Conservation (phyloP, 2,113 vertebrate genomes). For the Ovis canadensis region DNA sequence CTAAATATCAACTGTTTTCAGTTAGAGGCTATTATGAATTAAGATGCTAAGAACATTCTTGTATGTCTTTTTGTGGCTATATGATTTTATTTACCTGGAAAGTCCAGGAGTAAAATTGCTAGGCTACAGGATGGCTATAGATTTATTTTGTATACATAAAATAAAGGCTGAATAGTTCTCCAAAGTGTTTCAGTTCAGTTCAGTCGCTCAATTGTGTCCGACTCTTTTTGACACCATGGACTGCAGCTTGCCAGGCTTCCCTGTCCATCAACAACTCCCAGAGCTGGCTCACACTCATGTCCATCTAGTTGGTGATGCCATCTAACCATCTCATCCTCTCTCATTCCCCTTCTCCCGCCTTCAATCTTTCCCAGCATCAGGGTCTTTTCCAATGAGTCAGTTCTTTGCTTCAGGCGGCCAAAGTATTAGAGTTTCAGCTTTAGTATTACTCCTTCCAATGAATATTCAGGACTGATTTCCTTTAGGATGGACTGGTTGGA, state of each 20-base stretch:
- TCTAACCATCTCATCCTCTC: not conserved
- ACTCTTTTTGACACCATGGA: not conserved
- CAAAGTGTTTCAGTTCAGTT: not conserved
- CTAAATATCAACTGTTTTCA: not conserved
- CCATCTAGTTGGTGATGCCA: not conserved
- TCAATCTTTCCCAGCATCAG: not conserved
- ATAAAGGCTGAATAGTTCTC: not conserved
- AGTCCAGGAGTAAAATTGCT: not conserved
- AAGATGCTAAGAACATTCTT: not conserved
- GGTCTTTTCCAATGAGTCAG: not conserved
- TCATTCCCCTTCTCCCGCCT: not conserved
- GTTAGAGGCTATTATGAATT: not conserved
- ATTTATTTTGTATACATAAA: not conserved
- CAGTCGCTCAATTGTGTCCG: accelerated
- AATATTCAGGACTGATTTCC: not conserved
- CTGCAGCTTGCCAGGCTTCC: not conserved
- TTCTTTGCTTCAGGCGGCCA: not conserved
- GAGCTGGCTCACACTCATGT: not conserved
- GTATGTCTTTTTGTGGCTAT: not conserved
- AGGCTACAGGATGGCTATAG: not conserved
- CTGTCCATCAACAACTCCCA: not conserved
- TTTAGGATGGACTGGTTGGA: not conserved
- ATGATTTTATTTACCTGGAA: not conserved
- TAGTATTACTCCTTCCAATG: not conserved
- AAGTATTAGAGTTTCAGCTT: not conserved